Conservation (phyloP, 2,797 vertebrate genomes). For the Fistularia commersonii region DNA sequence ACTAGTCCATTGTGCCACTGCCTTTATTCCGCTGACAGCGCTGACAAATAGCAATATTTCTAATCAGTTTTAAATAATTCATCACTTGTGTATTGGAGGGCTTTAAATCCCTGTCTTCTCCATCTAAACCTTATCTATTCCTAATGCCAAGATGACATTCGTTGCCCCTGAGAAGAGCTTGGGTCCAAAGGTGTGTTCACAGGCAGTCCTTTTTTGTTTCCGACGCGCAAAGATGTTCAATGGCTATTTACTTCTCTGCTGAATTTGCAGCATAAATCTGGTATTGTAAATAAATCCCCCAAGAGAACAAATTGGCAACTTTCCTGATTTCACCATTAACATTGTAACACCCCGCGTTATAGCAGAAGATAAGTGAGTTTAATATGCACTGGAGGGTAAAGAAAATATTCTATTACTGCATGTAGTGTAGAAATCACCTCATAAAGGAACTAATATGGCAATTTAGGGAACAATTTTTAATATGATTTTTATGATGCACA, state of each 20-base stretch:
- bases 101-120: constrained; percentile 66
- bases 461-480: constrained; percentile 99
- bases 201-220: not conserved
- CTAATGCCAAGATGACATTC: constrained; percentile 17
- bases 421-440: constrained; percentile 97
- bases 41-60: constrained; percentile 99
- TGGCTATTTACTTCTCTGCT: constrained; percentile 19
- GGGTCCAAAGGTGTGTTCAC: not conserved
- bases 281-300: constrained; percentile 50
- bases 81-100: constrained; percentile 95
- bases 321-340: constrained; percentile 67
- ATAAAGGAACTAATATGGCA: constrained; percentile 99
- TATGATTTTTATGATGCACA: constrained; percentile 98
- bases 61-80: constrained; percentile 96
- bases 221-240: not conserved
- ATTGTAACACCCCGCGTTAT: constrained; percentile 86
- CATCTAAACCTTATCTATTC: constrained; percentile 49
- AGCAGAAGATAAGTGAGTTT: constrained; percentile 99
- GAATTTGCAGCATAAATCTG: constrained; percentile 9
- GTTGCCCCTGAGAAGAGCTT: not conserved
- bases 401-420: constrained; percentile 98
- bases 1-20: constrained; percentile 96
- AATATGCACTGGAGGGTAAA: constrained; percentile 99
- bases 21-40: constrained; percentile 94
- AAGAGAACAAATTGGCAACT: constrained; percentile 49